A percentile compares a stretch with the other conserved stretches of the same genome.
Evolutionary conservation across 2,888 invertebrate genomes (phyloP).

Genomic region (Dusona sp.): DNA sequence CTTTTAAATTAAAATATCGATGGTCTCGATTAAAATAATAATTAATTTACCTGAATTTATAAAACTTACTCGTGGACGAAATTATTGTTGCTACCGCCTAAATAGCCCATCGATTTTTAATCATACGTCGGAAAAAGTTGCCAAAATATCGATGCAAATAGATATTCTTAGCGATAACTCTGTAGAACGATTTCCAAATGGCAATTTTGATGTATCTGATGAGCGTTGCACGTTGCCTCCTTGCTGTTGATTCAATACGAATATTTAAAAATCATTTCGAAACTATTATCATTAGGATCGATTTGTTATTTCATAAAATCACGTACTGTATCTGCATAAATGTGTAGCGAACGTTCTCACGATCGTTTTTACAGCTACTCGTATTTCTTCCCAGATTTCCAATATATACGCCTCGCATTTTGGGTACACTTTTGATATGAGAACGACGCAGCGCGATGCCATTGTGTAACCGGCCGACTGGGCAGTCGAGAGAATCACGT

Average conservation of each 20-base stretch:
- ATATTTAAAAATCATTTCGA: background rate
- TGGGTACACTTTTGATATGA: conserved; percentile 42
- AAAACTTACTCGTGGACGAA: background rate
- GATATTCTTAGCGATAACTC: conserved; percentile 12
- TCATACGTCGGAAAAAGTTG: conserved; percentile 18
- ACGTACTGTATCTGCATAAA: conserved; percentile 23
- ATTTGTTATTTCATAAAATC: background rate
- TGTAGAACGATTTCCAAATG: conserved; percentile 47
- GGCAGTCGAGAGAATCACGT: conserved; percentile 6
- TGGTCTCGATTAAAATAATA: background rate
- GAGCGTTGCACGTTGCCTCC: background rate
- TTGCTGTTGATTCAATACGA: background rate
- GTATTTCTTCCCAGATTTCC: conserved; percentile 38
- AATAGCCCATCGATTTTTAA: background rate
- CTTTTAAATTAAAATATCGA: background rate
- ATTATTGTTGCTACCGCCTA: background rate
- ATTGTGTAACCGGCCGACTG: conserved; percentile 6
- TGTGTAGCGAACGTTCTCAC: background rate
- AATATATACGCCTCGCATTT: background rate
- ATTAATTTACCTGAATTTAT: background rate
- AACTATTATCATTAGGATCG: background rate
- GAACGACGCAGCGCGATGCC: conserved; percentile 42
- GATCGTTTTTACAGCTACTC: background rate
- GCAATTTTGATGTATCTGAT: conserved; percentile 1
- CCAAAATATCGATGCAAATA: conserved; percentile 21